Evolutionary conservation across 2,113 vertebrate genomes (phyloP).

Genomic region (Gnathonemus longibarbis): DNA sequence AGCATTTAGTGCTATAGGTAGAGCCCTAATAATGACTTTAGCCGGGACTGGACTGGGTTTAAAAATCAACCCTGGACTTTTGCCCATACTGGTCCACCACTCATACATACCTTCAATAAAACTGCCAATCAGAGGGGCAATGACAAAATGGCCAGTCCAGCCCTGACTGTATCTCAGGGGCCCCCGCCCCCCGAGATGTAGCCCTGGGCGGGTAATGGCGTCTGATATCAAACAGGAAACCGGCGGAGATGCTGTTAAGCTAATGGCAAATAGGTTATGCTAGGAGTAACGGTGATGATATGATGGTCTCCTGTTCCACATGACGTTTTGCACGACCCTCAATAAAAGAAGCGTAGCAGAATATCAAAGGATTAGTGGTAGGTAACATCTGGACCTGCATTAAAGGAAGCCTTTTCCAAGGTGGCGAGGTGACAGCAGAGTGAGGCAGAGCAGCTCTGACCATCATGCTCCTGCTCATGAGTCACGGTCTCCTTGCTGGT

Average conservation of each 20-base stretch:
- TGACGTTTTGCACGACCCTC: not conserved
- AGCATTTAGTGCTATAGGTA: not conserved
- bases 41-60: not conserved
- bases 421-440: not conserved
- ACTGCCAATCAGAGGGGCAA: not conserved
- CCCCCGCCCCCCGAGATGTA: not conserved
- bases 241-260: not conserved
- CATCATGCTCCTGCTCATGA: not conserved
- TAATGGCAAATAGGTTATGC: not conserved
- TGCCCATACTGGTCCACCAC: not conserved
- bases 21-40: not conserved
- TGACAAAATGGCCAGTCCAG: not conserved
- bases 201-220: not conserved
- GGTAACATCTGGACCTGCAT: not conserved
- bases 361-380: not conserved
- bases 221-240: not conserved
- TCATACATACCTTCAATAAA: not conserved
- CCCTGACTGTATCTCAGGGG: not conserved
- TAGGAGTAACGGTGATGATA: not conserved
- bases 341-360: not conserved
- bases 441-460: not conserved
- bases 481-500: not conserved
- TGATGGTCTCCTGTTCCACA: not conserved
- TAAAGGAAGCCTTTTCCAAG: not conserved
- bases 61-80: not conserved